Evolutionary conservation across 2,797 vertebrate genomes (phyloP), one percentile per base, ranked within the genome.

Genomic region (Neopelma chrysocephalum): DNA sequence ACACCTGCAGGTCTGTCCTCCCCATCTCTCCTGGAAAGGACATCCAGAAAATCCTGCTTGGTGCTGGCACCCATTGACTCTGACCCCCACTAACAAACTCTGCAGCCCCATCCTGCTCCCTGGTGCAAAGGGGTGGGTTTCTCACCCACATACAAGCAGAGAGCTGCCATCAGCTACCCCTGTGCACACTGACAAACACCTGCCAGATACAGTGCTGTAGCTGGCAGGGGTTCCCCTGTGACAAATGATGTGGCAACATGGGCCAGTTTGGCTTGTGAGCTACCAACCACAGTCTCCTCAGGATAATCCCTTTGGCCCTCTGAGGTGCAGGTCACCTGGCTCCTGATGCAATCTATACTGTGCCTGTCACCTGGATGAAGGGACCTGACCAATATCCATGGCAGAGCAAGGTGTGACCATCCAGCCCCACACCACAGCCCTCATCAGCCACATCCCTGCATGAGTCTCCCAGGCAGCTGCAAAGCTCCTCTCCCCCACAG

Each of bases 271-370:
- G 40, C 42, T 32, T 2, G 1, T 11, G n/a, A 68, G 11, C 45
- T 47, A 65, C 32, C 56, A 77, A 10, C 6, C 21, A 19, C 12
- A 19, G 29, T 36, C 36, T 56, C 45, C 50, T 53, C 2, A 1
- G 10, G 48, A 34, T 11, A n/a, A 19, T 14, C 15, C 50, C 36
- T 50, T 47, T 0, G 0, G 19, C 17, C 3, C 66, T 85, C 50
- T 50, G 77, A 89, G 32, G 53, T 60, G 29, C 53, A 60, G 45
- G 22, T 40, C 29, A 64, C 22, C 19, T 3, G 0, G 70, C 53
- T 87, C 23, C 70, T 64, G 65, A 38, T 76, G 32, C 38, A 48
- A 72, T 16, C 36, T 18, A 4, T 11, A 14, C n/a, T 20, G 1
- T 72, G 32, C 45, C 62, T 1, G 0, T 42, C 26, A 42, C 32